phyloP scores from a whole-genome alignment of 2,113 vertebrate species.

The Silurus asotus region DNA sequence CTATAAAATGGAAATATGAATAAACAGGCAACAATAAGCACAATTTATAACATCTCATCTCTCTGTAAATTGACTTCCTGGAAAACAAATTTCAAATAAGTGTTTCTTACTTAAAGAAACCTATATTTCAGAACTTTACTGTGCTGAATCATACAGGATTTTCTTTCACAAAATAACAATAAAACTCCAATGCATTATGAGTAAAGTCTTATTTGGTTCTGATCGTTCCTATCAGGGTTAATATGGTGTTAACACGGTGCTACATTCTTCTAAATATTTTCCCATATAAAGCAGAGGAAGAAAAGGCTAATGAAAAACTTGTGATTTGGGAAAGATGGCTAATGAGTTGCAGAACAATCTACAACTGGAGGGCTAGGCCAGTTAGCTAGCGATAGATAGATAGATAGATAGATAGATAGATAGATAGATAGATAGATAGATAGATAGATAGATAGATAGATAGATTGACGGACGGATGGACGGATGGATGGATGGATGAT shows the following conservation, averaged over 20 bases:
- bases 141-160: background rate
- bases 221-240: background rate
- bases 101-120: background rate
- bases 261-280: too few species aligned
- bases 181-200: background rate
- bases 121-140: background rate
- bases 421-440: background rate
- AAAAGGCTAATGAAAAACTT: background rate
- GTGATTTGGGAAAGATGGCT: background rate
- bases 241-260: background rate
- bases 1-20: background rate
- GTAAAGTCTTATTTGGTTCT: background rate
- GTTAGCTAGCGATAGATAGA: background rate
- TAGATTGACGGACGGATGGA: background rate
- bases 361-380: background rate
- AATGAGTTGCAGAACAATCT: background rate
- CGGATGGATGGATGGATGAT: slow-evolving; percentile 26
- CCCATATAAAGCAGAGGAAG: background rate
- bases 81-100: background rate
- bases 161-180: background rate
- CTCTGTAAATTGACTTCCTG: background rate
- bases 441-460: background rate
- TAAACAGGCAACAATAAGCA: slow-evolving; percentile 4
- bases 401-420: background rate
- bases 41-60: slow-evolving; percentile 11